Base-by-base conservation (phyloP, 2,113 vertebrate genomes). In the Struthio camelus region DNA sequence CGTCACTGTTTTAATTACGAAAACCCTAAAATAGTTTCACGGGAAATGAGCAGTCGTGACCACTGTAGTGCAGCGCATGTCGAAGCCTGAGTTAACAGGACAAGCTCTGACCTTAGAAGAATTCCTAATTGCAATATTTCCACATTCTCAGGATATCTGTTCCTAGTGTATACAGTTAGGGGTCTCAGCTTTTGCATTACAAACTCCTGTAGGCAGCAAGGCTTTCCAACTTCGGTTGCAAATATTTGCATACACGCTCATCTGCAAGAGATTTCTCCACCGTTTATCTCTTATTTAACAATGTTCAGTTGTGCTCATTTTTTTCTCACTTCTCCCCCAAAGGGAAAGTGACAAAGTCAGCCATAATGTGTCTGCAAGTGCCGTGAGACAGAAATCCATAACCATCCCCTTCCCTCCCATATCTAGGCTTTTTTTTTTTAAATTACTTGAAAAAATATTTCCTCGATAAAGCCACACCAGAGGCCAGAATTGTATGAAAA, bases 21-120 rank as follows among this genome's bases (percentile, higher is more conserved):
- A 51, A 70, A 69, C 27, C 44, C 79, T 54, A 44, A 56, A 81
- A 23, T 1, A 1, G 10, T n/a, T 91, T 71, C n/a, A 83, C 1
- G 12, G 50, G 46, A 85, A 69, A 34, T 0, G 1, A 84, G 75
- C 75, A 83, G 58, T 46, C 12, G 0, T 27, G 61, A 69, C 54
- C 42, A 11, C 32, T 1, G 2, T 0, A 18, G 0, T 54, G 69
- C 62, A 87, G 56, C 0, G 0, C 4, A 3, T 40, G n/a, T 38
- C 22, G n/a, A 19, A 7, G 0, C 51, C 64, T 64, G 22, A 19
- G 25, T 53, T 69, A 51, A 27, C 1, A 84, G 38, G 20, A 50
- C 72, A 44, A 92, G 34, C 34, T 80, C 70, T 85, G 83, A 66
- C 53, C 53, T 56, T 42, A 73, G 48, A 70, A 76, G 72, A 94